A percentile compares a stretch with the other conserved stretches of the same genome.
Evolutionary conservation across 1,140 invertebrate genomes (phyloP).

Genomic region (Teleogryllus occipitalis): DNA sequence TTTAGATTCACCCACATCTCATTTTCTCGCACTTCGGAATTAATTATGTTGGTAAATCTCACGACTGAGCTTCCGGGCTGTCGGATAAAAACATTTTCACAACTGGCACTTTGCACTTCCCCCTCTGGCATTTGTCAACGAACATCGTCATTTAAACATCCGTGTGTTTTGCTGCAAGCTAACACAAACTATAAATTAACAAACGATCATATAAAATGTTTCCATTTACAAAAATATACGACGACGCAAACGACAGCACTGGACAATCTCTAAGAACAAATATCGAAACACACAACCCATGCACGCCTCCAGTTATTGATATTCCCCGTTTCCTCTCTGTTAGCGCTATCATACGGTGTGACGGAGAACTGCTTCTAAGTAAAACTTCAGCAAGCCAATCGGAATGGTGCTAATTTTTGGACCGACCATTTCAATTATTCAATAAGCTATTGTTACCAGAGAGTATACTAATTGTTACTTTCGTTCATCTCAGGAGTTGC

Average conservation of each 20-base stretch:
- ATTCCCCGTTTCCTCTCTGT: background rate
- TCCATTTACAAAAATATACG: background rate
- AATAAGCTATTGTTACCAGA: too few relatives aligned
- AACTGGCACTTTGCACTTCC: background rate
- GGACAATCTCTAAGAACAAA: background rate
- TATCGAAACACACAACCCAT: background rate
- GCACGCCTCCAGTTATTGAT: background rate
- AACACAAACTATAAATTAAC: background rate
- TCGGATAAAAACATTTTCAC: background rate
- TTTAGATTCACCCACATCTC: background rate
- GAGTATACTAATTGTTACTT: too few relatives aligned
- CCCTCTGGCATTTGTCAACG: background rate
- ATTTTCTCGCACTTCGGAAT: background rate
- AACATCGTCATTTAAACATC: background rate
- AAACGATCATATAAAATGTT: background rate
- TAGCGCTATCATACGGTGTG: too few relatives aligned
- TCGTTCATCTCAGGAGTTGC: too few relatives aligned
- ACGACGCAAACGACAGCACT: background rate
- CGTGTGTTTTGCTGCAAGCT: too few relatives aligned
- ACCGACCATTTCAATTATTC: too few relatives aligned
- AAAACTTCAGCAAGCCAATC: too few relatives aligned
- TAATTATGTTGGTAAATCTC: background rate
- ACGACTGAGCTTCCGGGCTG: background rate
- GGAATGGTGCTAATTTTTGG: too few relatives aligned
- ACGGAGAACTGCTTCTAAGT: too few relatives aligned